A percentile compares a stretch with the other conserved stretches of the same genome.
Evolutionary conservation across 2,113 vertebrate species (phyloP).

Genomic region (Silurus meridionalis): DNA sequence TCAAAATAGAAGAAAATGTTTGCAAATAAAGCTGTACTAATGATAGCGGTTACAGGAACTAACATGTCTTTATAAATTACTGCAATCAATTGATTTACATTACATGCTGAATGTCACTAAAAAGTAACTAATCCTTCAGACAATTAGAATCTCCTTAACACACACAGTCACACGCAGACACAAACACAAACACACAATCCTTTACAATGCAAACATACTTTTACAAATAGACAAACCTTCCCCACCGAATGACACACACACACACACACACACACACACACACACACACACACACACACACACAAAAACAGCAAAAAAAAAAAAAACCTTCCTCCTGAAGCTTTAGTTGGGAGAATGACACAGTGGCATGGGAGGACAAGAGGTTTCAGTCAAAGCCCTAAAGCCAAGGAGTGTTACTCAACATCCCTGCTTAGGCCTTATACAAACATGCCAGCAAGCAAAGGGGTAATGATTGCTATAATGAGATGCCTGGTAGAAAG

Average conservation of each 20-base stretch:
- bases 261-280: constrained; percentile 19
- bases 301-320: not conserved
- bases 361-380: not conserved
- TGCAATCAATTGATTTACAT: not conserved
- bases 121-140: constrained; percentile 24
- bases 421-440: constrained; percentile 33
- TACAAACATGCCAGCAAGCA: constrained; percentile 45
- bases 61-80: not conserved
- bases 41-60: not conserved
- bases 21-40: too few species aligned
- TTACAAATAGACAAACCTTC: not conserved
- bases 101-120: constrained; percentile 1
- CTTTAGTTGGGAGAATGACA: constrained; percentile 20
- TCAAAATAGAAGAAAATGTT: not conserved
- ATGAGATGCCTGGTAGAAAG: constrained; percentile 11
- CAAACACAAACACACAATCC: not conserved
- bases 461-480: constrained; percentile 34
- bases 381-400: constrained; percentile 16
- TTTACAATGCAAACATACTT: not conserved
- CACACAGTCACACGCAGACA: not conserved
- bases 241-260: constrained; percentile 15
- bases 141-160: constrained; percentile 8
- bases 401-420: constrained; percentile 38
- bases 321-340: not conserved
- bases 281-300: constrained; percentile 24